Conservation (phyloP, 2,113 vertebrate species). For the Cynopterus brachyotis region DNA sequence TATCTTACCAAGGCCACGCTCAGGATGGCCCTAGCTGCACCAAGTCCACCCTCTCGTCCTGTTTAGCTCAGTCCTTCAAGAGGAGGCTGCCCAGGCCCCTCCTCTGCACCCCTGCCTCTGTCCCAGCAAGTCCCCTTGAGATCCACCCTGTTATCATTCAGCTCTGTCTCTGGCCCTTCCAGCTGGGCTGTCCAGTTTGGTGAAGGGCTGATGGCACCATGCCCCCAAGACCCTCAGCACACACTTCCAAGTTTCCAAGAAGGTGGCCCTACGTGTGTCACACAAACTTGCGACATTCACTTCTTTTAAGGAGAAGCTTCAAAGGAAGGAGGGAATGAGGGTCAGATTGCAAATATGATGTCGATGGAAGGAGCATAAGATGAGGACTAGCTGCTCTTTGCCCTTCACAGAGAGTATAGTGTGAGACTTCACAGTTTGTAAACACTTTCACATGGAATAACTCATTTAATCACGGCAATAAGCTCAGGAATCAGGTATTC, state of each 20-base stretch:
- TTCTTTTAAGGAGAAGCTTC: not conserved
- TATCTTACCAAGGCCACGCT: not conserved
- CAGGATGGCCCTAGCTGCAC: not conserved
- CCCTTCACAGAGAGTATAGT: not conserved
- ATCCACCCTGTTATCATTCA: not conserved
- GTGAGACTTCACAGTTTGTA: not conserved
- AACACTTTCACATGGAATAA: not conserved
- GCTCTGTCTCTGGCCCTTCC: not conserved
- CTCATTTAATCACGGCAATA: not conserved
- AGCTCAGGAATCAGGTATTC: not conserved
- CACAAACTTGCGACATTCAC: not conserved
- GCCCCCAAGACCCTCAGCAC: not conserved
- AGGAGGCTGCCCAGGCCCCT: not conserved
- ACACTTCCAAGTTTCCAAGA: slow-evolving; percentile 4
- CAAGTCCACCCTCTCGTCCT: not conserved
- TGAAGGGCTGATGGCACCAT: not conserved
- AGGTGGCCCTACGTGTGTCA: not conserved
- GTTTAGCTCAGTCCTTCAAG: not conserved
- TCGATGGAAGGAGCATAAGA: not conserved
- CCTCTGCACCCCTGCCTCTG: not conserved
- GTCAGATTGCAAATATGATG: not conserved
- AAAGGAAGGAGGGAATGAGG: not conserved
- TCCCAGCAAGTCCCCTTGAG: not conserved
- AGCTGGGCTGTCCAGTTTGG: not conserved
- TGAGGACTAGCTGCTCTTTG: not conserved